phyloP scores from a whole-genome alignment of 1,140 invertebrate species.

The Drepana arcuata region DNA sequence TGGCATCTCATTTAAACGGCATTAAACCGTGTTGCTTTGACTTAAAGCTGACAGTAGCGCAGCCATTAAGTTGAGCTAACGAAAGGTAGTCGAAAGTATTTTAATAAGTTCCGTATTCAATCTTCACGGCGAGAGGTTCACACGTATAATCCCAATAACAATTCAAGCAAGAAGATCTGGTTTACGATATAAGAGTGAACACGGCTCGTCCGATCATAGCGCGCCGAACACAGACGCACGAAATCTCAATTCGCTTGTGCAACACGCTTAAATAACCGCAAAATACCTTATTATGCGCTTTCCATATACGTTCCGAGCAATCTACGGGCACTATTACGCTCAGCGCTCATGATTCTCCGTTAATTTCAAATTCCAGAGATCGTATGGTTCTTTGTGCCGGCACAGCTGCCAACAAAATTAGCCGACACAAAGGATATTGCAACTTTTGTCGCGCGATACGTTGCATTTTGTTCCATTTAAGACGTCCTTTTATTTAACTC shows the following conservation, averaged over 20 bases:
- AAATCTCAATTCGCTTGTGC: conserved; percentile 63
- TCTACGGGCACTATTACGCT: conserved; percentile 50
- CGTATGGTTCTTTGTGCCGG: conserved; percentile 42
- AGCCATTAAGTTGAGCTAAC: background rate
- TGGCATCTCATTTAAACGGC: too few relatives aligned
- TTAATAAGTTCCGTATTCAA: conserved; percentile 34
- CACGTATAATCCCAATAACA: conserved; percentile 51
- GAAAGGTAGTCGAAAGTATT: conserved; percentile 24
- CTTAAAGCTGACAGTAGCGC: too few relatives aligned
- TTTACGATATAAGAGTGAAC: conserved; percentile 32
- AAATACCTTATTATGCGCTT: conserved; percentile 67
- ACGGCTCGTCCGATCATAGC: conserved; percentile 39
- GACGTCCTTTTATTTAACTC: conserved; percentile 45
- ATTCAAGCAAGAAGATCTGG: conserved; percentile 45
- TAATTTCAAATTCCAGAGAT: conserved; percentile 45
- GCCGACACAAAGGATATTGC: conserved; percentile 40
- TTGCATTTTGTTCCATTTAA: conserved; percentile 54
- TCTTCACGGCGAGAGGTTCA: conserved; percentile 25
- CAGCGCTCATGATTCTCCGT: conserved; percentile 44
- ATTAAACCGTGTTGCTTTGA: too few relatives aligned
- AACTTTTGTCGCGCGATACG: conserved; percentile 61
- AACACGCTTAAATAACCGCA: conserved; percentile 66
- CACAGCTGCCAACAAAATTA: conserved; percentile 56
- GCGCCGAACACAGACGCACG: conserved; percentile 45
- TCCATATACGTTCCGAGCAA: conserved; percentile 63